Base-by-base conservation (phyloP, 2,888 invertebrate species). In the Caenorhabditis sp. region DNA sequence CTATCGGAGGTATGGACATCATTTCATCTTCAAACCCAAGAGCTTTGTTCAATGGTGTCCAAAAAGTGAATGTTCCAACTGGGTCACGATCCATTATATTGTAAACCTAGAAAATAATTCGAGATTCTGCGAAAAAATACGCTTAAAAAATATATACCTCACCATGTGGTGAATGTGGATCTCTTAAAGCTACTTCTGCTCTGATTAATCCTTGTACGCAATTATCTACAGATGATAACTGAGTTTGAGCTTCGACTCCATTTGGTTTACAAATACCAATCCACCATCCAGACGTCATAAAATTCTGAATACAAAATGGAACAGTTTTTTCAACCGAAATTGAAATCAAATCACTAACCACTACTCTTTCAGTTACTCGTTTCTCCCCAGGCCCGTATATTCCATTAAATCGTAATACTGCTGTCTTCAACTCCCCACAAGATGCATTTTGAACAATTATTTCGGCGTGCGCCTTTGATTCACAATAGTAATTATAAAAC, bases 341-440 rank as follows among this genome's bases (percentile, higher is more conserved):
- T 38, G 14, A 38, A 10, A 36, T 10, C 17, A 26, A 10, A 60
- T 7, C 23, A 1, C 50, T 23, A 50, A 65, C 73, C 49, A 59
- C 57, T n/a, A 69, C 73, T 25, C 73, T 59, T 27, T 73, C 63
- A 0, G 73, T 73, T 2, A 69, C 66, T 23, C 66, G 26, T 23
- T 69, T 73, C 61, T 73, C 73, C 3, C 73, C 73, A 17, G 68
- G 68, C 0, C 73, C 73, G 43, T 73, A 73, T 12, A 73, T 73
- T 2, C 73, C 73, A 36, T 53, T 73, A 26, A 73, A 73, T 7
- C 73, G 65, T 1, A 73, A 26, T 10, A 68, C 57, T 1, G 56
- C 38, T 1, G 69, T 69, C 36, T 59, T 69, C 31, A 73, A 26
- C 5, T 59, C 50, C 0, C 21, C 27, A 1, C 23, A 21, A 0